These are phyloP conservation scores for Eupithecia insigniata DNA, from an alignment of 2,888 invertebrate species.

Conservation along the genomic window DNA sequence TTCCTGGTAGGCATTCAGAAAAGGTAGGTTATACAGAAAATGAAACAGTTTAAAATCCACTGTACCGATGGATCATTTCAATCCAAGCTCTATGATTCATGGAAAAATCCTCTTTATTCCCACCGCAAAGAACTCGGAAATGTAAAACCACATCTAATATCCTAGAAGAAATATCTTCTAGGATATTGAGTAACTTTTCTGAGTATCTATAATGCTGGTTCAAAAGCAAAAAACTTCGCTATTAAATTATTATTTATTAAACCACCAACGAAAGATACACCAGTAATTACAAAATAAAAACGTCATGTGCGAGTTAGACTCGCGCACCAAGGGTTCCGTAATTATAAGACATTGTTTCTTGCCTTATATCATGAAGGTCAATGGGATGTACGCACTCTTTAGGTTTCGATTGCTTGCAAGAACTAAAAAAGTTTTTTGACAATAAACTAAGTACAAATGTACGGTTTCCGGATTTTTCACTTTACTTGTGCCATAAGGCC, in stretches of 20 bases:
- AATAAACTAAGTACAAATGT: too few relatives aligned
- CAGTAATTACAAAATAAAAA: too few relatives aligned
- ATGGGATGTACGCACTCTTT: too few relatives aligned
- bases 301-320: too few relatives aligned
- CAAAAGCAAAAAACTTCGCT: neutral
- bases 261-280: too few relatives aligned
- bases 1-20: constrained; percentile 7
- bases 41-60: neutral
- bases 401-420: too few relatives aligned
- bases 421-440: too few relatives aligned
- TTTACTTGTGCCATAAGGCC: too few relatives aligned
- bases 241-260: neutral
- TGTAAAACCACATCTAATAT: neutral
- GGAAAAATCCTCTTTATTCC: neutral
- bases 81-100: neutral
- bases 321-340: too few relatives aligned
- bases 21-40: neutral
- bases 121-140: neutral
- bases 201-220: neutral
- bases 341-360: too few relatives aligned
- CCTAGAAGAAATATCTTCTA: neutral
- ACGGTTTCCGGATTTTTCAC: too few relatives aligned
- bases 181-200: neutral
- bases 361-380: too few relatives aligned
- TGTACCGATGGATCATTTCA: neutral